A percentile compares a stretch with the other conserved stretches of the same genome.
phyloP scores from a whole-genome alignment of 92 coral and sea anemone genomes.

The Hydrozoanthus gracilis region DNA sequence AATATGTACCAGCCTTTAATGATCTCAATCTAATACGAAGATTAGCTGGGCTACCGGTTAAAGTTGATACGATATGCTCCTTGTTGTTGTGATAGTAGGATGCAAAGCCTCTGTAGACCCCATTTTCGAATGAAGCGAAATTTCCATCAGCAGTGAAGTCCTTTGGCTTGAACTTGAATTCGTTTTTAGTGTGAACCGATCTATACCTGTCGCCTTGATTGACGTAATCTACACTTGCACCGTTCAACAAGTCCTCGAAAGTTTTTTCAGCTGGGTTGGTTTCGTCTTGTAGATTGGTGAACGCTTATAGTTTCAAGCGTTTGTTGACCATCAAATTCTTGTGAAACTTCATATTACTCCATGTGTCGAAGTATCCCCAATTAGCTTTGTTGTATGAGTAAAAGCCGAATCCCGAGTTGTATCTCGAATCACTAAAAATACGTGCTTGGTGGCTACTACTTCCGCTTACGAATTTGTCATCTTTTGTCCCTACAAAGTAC shows the following conservation, averaged over 20 bases:
- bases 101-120: neutral
- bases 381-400: too few relatives aligned
- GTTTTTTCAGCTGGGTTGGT: too few relatives aligned
- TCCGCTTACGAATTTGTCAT: too few relatives aligned
- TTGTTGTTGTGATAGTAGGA: neutral
- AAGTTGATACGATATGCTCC: neutral
- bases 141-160: neutral
- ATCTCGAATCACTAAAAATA: too few relatives aligned
- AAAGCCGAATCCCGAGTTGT: too few relatives aligned
- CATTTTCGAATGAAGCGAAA: neutral
- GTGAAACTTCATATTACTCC: too few relatives aligned
- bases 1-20: neutral
- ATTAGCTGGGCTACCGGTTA: neutral
- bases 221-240: neutral
- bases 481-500: too few relatives aligned
- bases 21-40: neutral
- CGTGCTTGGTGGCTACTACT: too few relatives aligned
- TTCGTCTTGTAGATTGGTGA: too few relatives aligned
- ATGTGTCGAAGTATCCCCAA: too few relatives aligned
- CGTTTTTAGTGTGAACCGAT: neutral
- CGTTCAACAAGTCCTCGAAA: neutral
- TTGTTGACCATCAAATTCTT: too few relatives aligned
- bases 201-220: neutral
- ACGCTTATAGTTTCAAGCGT: too few relatives aligned
- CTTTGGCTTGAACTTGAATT: neutral